Conservation (phyloP, 2,888 invertebrate species). For the Caradrina kadenii region DNA sequence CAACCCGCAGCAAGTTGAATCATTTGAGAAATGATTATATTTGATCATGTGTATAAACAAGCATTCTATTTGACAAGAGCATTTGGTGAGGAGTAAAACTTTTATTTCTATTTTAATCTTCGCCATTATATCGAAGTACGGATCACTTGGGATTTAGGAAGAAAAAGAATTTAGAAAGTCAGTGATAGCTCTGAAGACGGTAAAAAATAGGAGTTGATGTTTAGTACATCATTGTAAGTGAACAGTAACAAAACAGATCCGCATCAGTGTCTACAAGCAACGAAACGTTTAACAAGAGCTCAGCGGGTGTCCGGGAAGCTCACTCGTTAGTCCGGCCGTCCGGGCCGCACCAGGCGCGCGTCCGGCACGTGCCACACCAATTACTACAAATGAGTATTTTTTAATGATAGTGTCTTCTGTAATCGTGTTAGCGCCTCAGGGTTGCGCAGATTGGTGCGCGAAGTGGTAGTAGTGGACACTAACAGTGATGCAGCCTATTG, state of each 20-base stretch:
- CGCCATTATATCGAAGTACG: too few species aligned
- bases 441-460: slow-evolving; percentile 1
- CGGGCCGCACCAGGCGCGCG: slow-evolving; percentile 51
- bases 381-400: slow-evolving; percentile 69
- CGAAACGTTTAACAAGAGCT: slow-evolving; percentile 58
- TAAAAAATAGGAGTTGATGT: too few species aligned
- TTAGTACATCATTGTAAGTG: background rate
- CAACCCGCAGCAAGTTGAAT: too few species aligned
- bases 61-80: too few species aligned
- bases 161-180: too few species aligned
- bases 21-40: background rate
- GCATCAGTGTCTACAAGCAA: slow-evolving; percentile 64
- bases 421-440: slow-evolving; percentile 64
- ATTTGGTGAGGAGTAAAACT: too few species aligned
- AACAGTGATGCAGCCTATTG: too few species aligned
- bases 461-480: background rate
- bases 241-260: slow-evolving; percentile 49
- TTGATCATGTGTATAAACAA: too few species aligned
- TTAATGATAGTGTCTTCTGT: slow-evolving; percentile 63
- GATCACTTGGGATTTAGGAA: too few species aligned
- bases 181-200: background rate
- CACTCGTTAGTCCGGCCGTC: slow-evolving; percentile 72
- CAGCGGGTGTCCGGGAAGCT: slow-evolving; percentile 81
- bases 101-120: too few species aligned
- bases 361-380: slow-evolving; percentile 58